Evolutionary conservation across 2,113 vertebrate species (phyloP).

Genomic region (Cyprinus carpio): DNA sequence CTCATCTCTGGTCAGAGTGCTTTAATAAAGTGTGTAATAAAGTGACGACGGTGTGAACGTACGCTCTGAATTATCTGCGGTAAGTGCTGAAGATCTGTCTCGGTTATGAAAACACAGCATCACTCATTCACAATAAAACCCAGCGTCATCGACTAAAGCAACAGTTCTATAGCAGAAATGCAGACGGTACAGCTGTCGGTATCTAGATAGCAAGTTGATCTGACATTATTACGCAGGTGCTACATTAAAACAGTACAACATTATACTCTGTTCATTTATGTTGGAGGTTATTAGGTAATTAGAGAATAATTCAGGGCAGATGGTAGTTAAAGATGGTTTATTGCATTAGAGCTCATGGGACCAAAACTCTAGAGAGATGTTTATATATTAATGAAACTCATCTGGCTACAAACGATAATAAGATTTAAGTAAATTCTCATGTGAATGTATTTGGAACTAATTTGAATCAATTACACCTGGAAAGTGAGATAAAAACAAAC

Average conservation of each 20-base stretch:
- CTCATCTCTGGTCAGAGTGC: conserved; percentile 56
- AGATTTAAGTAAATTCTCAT: conserved; percentile 28
- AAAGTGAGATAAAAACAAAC: conserved; percentile 12
- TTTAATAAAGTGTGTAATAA: conserved; percentile 58
- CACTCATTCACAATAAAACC: conserved; percentile 69
- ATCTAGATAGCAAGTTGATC: not conserved
- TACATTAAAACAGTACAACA: conserved; percentile 28
- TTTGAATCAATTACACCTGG: conserved; percentile 41
- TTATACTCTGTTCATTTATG: conserved; percentile 23
- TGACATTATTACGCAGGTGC: conserved; percentile 23
- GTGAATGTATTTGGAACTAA: not conserved
- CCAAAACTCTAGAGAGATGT: conserved; percentile 28
- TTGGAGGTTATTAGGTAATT: conserved; percentile 42
- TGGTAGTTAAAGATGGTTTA: conserved; percentile 43
- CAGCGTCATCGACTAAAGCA: conserved; percentile 51
- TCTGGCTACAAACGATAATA: conserved; percentile 41
- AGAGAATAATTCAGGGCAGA: conserved; percentile 43
- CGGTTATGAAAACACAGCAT: conserved; percentile 64
- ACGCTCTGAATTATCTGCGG: conserved; percentile 59
- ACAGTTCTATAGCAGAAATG: not conserved
- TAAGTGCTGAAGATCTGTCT: conserved; percentile 63
- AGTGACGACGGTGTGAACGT: conserved; percentile 60
- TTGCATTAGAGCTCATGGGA: conserved; percentile 34
- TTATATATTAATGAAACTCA: conserved; percentile 39
- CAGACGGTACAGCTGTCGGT: conserved; percentile 9